Percentiles rank a stretch among this genome's conserved stretches.
phyloP scores from a whole-genome alignment of 2,113 vertebrate species.

The Gymnorhina tibicen region DNA sequence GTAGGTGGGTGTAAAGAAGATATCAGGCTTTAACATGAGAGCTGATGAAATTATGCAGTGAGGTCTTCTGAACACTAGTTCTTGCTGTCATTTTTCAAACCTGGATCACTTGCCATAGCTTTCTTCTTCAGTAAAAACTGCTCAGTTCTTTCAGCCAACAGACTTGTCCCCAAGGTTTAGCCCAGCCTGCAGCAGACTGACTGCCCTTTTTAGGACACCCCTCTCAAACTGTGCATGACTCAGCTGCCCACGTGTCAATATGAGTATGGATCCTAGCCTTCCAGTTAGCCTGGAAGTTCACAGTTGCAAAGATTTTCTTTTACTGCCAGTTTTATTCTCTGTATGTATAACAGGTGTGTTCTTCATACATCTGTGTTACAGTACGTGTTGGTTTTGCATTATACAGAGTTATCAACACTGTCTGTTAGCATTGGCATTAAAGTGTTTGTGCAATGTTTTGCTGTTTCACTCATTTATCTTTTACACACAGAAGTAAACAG shows the following conservation, averaged over 20 bases:
- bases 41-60: neutral
- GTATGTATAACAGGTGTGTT: neutral
- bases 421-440: neutral
- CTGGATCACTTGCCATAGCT: neutral
- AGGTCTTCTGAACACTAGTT: neutral
- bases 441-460: neutral
- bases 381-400: neutral
- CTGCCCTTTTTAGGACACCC: neutral
- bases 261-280: neutral
- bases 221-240: neutral
- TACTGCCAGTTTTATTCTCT: neutral
- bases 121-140: neutral
- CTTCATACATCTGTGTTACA: neutral
- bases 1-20: neutral
- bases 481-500: neutral
- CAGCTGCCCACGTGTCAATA: neutral
- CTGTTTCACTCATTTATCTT: neutral
- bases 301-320: neutral
- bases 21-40: neutral
- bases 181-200: neutral
- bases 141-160: neutral
- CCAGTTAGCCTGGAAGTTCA: neutral
- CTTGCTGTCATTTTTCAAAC: neutral
- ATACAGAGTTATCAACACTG: neutral
- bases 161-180: neutral